Evolutionary conservation across 2,888 invertebrate genomes (phyloP), one percentile per base, ranked within the genome.

Genomic region (Hirtodrosophila histrioides): DNA sequence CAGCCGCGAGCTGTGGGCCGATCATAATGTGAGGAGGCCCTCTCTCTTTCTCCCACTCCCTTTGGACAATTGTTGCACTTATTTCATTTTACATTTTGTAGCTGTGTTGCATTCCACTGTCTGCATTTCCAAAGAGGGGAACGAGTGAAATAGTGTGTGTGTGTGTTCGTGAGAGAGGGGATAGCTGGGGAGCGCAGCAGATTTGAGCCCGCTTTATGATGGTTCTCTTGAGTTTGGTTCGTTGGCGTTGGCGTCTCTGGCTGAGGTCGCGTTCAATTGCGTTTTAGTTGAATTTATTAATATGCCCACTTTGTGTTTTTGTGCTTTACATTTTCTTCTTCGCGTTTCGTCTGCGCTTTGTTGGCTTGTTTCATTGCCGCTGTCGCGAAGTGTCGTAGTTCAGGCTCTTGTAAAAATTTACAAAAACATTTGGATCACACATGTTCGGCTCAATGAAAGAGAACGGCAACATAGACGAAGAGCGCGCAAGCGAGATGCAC

Each of bases 341-440:
- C 51, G 33, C 31, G 40, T 55, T 60, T 45, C 63, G 56, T 57
- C 60, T 66, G 54, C 56, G 67, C 49, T 73, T 67, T 75, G 70
- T 69, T 75, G 78, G 58, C 79, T 63, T 79, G 64, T 78, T 75
- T 56, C 57, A 53, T 48, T 58, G 71, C 37, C 51, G 44, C 43
- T 44, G 46, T 68, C 50, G 57, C 60, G 44, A 68, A 61, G 67
- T 62, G 61, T 61, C 58, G 72, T 49, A 69, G 54, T 64, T 54
- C 56, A 39, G 75, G 62, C 57, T 67, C 78, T 78, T 74, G 78
- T 73, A 78, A 71, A 51, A 66, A 72, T 75, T 86, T 75, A 62
- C 62, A 49, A 58, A 45, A 79, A 88, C 82, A 83, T 83, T 83
- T 88, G 82, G 82, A 83, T 84, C 82, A 83, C 82, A 83, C 88